Evolutionary conservation across 2,888 invertebrate genomes (phyloP).

Genomic region (Prosapia bicincta): DNA sequence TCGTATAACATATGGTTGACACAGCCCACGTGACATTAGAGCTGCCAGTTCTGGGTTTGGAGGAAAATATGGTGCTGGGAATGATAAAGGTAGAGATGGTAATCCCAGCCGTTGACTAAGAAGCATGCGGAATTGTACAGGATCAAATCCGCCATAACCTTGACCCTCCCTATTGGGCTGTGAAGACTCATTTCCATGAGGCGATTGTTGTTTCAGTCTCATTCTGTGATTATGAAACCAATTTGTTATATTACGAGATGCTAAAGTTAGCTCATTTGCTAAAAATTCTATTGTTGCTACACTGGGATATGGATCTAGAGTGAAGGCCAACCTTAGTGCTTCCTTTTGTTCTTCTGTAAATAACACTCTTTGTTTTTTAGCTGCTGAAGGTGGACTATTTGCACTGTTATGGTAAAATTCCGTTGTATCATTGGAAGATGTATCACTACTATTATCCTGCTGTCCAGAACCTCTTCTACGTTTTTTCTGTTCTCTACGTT

Average conservation of each 20-base stretch:
- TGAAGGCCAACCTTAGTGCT: slow-evolving; percentile 88
- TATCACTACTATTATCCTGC: slow-evolving; percentile 84
- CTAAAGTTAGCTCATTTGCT: slow-evolving; percentile 84
- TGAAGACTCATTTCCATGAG: slow-evolving; percentile 68
- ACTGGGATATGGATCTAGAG: slow-evolving; percentile 95
- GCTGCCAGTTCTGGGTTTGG: slow-evolving; percentile 74
- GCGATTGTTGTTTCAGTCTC: slow-evolving; percentile 89
- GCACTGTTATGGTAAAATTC: slow-evolving; percentile 85
- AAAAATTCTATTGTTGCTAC: slow-evolving; percentile 94
- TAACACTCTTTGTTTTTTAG: slow-evolving; percentile 91
- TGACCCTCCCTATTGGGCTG: slow-evolving; percentile 46
- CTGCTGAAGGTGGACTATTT: slow-evolving; percentile 80
- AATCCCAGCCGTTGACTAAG: slow-evolving; percentile 85
- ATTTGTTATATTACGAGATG: slow-evolving; percentile 95
- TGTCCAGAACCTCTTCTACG: slow-evolving; percentile 77
- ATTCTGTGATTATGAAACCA: slow-evolving; percentile 99
- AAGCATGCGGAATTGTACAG: slow-evolving; percentile 84
- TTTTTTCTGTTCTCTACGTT: slow-evolving; percentile 87
- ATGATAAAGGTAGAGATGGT: slow-evolving; percentile 56
- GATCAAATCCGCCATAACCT: slow-evolving; percentile 70
- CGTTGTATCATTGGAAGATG: slow-evolving; percentile 83
- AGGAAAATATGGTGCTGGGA: slow-evolving; percentile 70
- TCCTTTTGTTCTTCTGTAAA: slow-evolving; percentile 99
- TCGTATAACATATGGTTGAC: slow-evolving; percentile 48
- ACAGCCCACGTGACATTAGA: slow-evolving; percentile 64